These are phyloP conservation scores for Cottus gobio DNA, from an alignment of 2,113 vertebrate genomes.

Conservation along the genomic window DNA sequence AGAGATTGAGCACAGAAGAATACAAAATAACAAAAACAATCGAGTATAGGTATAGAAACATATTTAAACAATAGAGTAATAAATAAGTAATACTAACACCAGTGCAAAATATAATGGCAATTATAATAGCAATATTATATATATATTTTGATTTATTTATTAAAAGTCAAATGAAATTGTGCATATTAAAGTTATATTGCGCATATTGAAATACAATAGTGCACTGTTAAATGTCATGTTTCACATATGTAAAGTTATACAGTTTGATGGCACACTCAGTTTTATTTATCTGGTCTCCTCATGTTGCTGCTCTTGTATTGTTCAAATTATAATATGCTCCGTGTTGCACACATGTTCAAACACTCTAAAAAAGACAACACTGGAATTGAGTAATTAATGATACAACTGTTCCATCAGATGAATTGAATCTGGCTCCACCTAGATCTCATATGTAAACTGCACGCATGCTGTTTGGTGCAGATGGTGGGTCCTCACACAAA, in stretches of 20 bases:
- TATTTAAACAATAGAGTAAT: no score
- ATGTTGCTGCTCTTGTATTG: background rate
- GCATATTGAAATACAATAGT: background rate
- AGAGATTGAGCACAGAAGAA: no score
- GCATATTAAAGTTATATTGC: no score
- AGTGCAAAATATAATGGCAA: no score
- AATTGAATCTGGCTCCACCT: constrained; percentile 45
- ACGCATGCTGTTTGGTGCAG: background rate
- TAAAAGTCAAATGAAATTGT: no score
- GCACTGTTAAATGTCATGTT: no score
- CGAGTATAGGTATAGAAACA: no score
- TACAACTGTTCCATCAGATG: background rate
- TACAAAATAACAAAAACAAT: background rate
- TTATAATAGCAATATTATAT: no score
- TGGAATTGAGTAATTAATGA: background rate
- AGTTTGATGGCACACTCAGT: no score
- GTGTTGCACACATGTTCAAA: background rate
- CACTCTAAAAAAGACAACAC: background rate
- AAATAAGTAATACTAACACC: no score
- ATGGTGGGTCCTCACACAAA: background rate
- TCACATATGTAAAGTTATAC: no score
- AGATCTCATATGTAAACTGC: background rate
- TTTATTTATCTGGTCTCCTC: background rate
- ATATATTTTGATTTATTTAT: no score
- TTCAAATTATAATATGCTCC: background rate